phyloP scores from a whole-genome alignment of 2,888 invertebrate genomes.

The Nomada fabriciana region DNA sequence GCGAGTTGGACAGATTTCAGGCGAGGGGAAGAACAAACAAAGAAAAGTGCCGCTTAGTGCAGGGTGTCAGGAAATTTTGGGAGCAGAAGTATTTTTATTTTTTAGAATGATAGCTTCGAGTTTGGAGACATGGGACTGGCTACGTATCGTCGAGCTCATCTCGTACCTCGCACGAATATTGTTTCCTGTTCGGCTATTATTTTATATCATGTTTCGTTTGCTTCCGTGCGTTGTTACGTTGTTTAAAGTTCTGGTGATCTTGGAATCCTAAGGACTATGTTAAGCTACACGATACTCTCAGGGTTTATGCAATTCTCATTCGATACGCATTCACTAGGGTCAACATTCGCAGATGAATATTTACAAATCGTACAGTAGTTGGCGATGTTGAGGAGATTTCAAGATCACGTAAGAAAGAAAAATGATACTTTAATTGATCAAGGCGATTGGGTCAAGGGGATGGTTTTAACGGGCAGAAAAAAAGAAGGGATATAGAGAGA shows the following conservation, averaged over 20 bases:
- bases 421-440: background rate
- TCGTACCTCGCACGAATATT: too few relatives aligned
- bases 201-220: background rate
- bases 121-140: too few relatives aligned
- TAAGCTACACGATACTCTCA: background rate
- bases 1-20: background rate
- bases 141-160: background rate
- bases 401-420: background rate
- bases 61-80: too few relatives aligned
- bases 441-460: conserved; percentile 43
- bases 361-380: background rate
- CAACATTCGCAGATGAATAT: background rate
- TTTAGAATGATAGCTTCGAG: too few relatives aligned
- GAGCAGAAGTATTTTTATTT: background rate
- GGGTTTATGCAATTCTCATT: background rate
- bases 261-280: background rate
- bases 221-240: background rate
- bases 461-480: conserved; percentile 31
- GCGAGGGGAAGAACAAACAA: too few relatives aligned
- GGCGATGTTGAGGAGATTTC: background rate
- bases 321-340: background rate
- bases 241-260: background rate
- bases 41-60: too few relatives aligned
- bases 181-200: too few relatives aligned
- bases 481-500: background rate